phyloP scores from a whole-genome alignment of 23 tunicate genomes.

The Diplosoma virens region DNA sequence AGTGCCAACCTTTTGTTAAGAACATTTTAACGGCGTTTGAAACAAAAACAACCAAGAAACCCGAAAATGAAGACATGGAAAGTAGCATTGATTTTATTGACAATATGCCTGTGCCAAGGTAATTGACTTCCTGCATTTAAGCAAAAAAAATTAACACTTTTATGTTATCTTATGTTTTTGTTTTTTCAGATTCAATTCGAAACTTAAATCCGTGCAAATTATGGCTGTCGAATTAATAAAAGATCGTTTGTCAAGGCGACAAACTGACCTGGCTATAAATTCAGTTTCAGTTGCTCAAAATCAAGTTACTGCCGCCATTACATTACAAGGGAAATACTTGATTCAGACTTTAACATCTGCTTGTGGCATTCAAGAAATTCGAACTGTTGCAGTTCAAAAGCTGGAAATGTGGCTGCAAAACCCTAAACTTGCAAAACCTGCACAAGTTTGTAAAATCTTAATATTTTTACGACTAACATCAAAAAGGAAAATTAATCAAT shows the following conservation, averaged over 20 bases:
- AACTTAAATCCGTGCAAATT: conserved; percentile 26
- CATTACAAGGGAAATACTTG: conserved; percentile 34
- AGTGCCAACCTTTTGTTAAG: conserved; percentile 60
- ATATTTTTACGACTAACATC: too few relatives aligned
- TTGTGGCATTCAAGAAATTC: conserved; percentile 72
- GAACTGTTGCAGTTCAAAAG: conserved; percentile 57
- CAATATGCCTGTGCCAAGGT: too few relatives aligned
- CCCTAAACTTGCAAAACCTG: conserved; percentile 59
- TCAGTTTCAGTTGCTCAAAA: conserved; percentile 16
- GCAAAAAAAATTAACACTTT: too few relatives aligned
- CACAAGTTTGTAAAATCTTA: conserved; percentile 43
- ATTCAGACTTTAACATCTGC: conserved; percentile 54
- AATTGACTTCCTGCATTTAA: too few relatives aligned
- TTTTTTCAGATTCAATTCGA: conserved; percentile 40
- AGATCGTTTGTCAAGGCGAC: conserved; percentile 67
- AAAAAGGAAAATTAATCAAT: too few relatives aligned
- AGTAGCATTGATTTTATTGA: too few relatives aligned
- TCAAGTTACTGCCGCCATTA: conserved; percentile 36
- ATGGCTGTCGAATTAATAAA: conserved; percentile 49
- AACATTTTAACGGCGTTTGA: conserved; percentile 56
- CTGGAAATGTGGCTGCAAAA: conserved; percentile 92
- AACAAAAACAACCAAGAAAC: conserved; percentile 15
- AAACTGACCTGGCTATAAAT: conserved; percentile 40
- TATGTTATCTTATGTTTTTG: not conserved
- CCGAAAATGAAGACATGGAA: conserved; percentile 28